Evolutionary conservation across 2,888 invertebrate species (phyloP).

Genomic region (Agriotes lineatus): DNA sequence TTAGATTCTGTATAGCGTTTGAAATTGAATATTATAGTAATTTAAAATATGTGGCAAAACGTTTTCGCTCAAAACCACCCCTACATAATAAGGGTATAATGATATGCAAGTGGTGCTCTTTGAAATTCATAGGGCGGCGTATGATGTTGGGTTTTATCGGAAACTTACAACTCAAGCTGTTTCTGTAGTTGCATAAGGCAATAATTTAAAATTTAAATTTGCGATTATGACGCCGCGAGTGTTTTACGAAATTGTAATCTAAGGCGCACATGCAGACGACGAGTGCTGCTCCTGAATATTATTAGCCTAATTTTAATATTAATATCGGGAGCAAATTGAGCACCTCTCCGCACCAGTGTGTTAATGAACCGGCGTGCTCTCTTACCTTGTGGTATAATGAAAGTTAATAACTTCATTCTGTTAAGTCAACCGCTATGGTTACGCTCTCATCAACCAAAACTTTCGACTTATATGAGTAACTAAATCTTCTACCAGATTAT

Average conservation of each 20-base stretch:
- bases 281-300: constrained; percentile 17
- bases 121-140: neutral
- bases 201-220: constrained; percentile 19
- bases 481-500: neutral
- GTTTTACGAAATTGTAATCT: constrained; percentile 4
- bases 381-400: constrained; percentile 2
- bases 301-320: constrained; percentile 24
- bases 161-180: constrained; percentile 12
- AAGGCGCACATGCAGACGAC: constrained; percentile 12
- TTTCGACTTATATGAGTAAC: constrained; percentile 11
- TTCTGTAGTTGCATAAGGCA: constrained; percentile 16
- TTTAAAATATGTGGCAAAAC: too few species aligned
- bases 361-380: constrained; percentile 12
- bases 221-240: neutral
- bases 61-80: too few species aligned
- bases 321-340: constrained; percentile 18
- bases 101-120: neutral
- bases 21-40: too few species aligned
- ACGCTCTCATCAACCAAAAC: constrained; percentile 10
- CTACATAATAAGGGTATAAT: neutral
- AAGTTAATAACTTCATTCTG: constrained; percentile 19
- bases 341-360: constrained; percentile 12
- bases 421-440: constrained; percentile 15
- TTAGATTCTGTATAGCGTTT: too few species aligned
- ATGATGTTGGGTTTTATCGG: neutral